These are phyloP conservation scores for Melinaea menophilus DNA, from an alignment of 2,888 invertebrate species.

Conservation along the genomic window DNA sequence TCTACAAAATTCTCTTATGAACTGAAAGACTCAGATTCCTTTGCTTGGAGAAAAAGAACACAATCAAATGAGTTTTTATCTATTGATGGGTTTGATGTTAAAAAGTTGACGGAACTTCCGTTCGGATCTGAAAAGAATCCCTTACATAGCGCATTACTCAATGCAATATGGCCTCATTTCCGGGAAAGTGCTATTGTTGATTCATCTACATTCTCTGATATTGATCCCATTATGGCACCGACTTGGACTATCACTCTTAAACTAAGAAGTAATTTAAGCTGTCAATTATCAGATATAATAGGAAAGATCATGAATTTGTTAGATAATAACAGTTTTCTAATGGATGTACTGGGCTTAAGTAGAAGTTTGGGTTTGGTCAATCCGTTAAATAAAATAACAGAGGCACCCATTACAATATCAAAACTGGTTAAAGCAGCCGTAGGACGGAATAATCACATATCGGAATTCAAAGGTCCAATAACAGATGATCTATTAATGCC, in stretches of 20 bases:
- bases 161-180: conserved; percentile 91
- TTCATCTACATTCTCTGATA: conserved; percentile 90
- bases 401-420: conserved; percentile 85
- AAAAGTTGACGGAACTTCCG: conserved; percentile 79
- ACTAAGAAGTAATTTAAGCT: conserved; percentile 83
- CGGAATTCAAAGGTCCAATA: conserved; percentile 85
- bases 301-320: conserved; percentile 83
- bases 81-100: conserved; percentile 71
- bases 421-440: conserved; percentile 75
- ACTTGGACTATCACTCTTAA: conserved; percentile 85
- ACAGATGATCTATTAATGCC: conserved; percentile 85
- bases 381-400: conserved; percentile 85
- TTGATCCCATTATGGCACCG: conserved; percentile 88
- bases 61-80: conserved; percentile 68
- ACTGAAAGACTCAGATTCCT: conserved; percentile 78
- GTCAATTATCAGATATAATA: conserved; percentile 87
- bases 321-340: conserved; percentile 66
- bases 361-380: conserved; percentile 73
- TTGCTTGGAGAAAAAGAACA: conserved; percentile 79
- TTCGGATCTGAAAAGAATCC: conserved; percentile 92
- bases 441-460: conserved; percentile 69
- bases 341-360: conserved; percentile 70
- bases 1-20: conserved; percentile 88
- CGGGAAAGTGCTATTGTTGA: conserved; percentile 92
- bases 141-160: conserved; percentile 85